phyloP scores from a whole-genome alignment of 1,140 invertebrate genomes.

The Polypedilum vanderplanki region DNA sequence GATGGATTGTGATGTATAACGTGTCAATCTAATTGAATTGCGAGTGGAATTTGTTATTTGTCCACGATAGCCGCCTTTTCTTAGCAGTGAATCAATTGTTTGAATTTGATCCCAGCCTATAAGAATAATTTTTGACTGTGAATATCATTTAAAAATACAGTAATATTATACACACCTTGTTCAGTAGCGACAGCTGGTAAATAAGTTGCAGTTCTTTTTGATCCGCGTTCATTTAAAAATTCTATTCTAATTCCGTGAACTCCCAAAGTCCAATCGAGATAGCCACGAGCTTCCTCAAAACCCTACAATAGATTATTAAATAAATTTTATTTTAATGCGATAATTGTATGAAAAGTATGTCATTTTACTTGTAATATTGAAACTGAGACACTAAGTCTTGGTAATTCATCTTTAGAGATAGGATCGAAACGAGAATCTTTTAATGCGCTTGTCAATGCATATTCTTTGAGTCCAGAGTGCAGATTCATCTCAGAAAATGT shows the following conservation, averaged over 20 bases:
- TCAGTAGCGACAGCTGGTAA: conserved; percentile 95
- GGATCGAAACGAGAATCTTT: conserved; percentile 96
- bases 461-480: conserved; percentile 84
- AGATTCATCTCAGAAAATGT: conserved; percentile 93
- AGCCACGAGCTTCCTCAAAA: conserved; percentile 93
- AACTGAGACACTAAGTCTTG: conserved; percentile 87
- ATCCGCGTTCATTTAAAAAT: conserved; percentile 92
- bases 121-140: too few species aligned
- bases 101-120: conserved; percentile 93
- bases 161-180: conserved; percentile 65
- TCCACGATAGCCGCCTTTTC: conserved; percentile 95
- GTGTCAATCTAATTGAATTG: conserved; percentile 82
- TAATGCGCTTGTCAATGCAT: conserved; percentile 95
- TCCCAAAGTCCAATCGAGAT: conserved; percentile 96
- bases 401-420: conserved; percentile 88
- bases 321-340: not conserved
- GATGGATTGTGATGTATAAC: conserved; percentile 71
- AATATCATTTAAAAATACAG: not conserved
- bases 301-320: conserved; percentile 37
- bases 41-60: conserved; percentile 81
- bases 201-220: conserved; percentile 93
- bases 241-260: conserved; percentile 97
- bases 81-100: conserved; percentile 93
- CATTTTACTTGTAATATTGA: conserved; percentile 67
- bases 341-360: not conserved